Evolutionary conservation across 1,140 invertebrate species (phyloP), one percentile per base, ranked within the genome.

Genomic region (Panulirus ornatus): DNA sequence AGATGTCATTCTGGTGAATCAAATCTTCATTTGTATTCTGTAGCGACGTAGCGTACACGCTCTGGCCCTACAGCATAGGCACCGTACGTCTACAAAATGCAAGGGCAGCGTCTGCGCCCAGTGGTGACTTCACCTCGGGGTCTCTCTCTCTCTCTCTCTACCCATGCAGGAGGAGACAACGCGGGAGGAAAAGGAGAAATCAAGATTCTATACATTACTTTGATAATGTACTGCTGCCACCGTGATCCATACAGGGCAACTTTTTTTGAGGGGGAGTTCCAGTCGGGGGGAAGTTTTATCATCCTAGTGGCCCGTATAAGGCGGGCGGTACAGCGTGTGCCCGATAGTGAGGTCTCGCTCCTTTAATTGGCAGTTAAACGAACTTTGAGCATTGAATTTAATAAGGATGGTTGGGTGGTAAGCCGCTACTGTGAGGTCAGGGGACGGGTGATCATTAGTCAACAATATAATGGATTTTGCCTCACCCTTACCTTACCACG

Each of bases 321-420:
- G 88, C 36, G n/a, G 34, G 30, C 51, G 79, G 79, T 89, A 89
- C 81, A 89, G 79, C 71, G n/a, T 54, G 78, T 83, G 88, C 81
- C 88, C 58, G 88, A 89, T 89, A 89, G 71, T 73, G 63, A 30
- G 63, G 78, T 27, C 54, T 38, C 88, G 14, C 42, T 83, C 40
- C 51, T 89, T 89, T 89, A 89, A 89, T 89, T 89, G 88, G 88
- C 88, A 83, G 78, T 73, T 89, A 89, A 89, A 75, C 88, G 79
- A 83, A 89, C 88, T 89, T 89, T 83, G 88, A 89, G 54, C 79
- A 84, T 30, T 83, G 81, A 83, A 83, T 89, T 81, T 83, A 89
- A 83, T 83, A 89, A 83, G 79, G 70, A 51, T 40, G 47, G 36
- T 42, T n/a, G 63, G 83, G 19, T 58, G 81, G 14, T 27, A 22